Evolutionary conservation across 2,888 invertebrate genomes (phyloP).

Genomic region (Bruchidius siliquastri): DNA sequence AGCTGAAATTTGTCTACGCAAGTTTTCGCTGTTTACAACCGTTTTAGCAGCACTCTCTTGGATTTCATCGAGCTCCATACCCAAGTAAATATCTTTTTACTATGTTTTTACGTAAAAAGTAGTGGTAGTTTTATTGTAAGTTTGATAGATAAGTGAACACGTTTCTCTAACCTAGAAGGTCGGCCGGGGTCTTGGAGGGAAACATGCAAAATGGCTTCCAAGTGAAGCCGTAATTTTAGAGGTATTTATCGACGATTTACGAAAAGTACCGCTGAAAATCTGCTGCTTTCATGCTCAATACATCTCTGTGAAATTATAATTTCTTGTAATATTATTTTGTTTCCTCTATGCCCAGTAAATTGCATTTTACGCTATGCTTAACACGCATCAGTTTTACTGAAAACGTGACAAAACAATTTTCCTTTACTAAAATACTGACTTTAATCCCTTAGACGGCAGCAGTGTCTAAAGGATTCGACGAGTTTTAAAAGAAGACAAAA

Average conservation of each 20-base stretch:
- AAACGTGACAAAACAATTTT: not conserved
- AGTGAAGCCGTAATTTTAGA: constrained; percentile 19
- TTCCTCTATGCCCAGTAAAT: not conserved
- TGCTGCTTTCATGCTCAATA: not conserved
- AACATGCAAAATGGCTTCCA: constrained; percentile 44
- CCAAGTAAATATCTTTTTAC: constrained; percentile 27
- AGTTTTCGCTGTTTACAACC: constrained; percentile 12
- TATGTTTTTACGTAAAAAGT: constrained; percentile 16
- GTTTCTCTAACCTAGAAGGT: constrained; percentile 42
- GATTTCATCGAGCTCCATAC: constrained; percentile 9
- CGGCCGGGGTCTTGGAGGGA: constrained; percentile 42
- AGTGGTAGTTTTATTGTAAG: constrained; percentile 8
- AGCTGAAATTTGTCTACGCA: constrained; percentile 10
- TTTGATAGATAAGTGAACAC: constrained; percentile 33
- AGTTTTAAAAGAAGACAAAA: too few species aligned
- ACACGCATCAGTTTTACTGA: not conserved
- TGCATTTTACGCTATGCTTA: not conserved
- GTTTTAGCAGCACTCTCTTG: constrained; percentile 11
- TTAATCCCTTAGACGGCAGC: too few species aligned
- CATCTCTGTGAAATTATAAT: not conserved
- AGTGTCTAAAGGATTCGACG: too few species aligned
- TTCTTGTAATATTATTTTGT: not conserved
- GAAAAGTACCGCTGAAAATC: not conserved
- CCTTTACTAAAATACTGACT: too few species aligned
- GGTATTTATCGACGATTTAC: constrained; percentile 3